phyloP scores from a whole-genome alignment of 2,113 vertebrate species.

The Mesembrinibis cayennensis region DNA sequence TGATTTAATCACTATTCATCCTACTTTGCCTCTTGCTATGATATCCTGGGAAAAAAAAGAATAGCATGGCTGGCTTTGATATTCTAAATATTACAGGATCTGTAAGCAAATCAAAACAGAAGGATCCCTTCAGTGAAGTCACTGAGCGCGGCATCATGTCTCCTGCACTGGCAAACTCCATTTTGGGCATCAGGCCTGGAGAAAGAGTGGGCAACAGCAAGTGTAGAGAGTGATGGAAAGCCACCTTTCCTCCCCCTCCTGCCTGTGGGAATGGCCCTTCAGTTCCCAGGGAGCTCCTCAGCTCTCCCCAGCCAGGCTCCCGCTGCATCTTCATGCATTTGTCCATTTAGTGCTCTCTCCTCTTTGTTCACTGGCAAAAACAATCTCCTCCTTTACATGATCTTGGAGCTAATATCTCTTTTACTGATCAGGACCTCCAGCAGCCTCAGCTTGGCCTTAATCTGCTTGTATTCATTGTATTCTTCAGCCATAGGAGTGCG shows the following conservation, averaged over 20 bases:
- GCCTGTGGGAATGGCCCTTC: not conserved
- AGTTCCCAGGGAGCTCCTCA: slow-evolving; percentile 26
- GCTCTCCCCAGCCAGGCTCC: not conserved
- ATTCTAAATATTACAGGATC: slow-evolving; percentile 9
- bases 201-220: slow-evolving; percentile 1
- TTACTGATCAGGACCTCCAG: slow-evolving; percentile 98
- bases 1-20: slow-evolving; percentile 5
- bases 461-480: slow-evolving; percentile 94
- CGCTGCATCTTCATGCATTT: not conserved
- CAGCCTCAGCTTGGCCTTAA: slow-evolving; percentile 94
- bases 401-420: slow-evolving; percentile 81
- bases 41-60: not conserved
- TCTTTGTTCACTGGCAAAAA: slow-evolving; percentile 5
- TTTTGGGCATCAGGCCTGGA: not conserved
- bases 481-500: slow-evolving; percentile 90
- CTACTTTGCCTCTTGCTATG: slow-evolving; percentile 25
- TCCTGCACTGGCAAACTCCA: slow-evolving; percentile 13
- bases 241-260: not conserved
- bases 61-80: not conserved
- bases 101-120: slow-evolving; percentile 29
- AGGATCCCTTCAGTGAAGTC: slow-evolving; percentile 7
- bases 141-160: not conserved
- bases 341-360: not conserved
- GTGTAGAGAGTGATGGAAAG: not conserved
- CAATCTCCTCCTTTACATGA: slow-evolving; percentile 58